Base-by-base conservation (phyloP, 2,888 invertebrate species). In the Orthosia gracilis region DNA sequence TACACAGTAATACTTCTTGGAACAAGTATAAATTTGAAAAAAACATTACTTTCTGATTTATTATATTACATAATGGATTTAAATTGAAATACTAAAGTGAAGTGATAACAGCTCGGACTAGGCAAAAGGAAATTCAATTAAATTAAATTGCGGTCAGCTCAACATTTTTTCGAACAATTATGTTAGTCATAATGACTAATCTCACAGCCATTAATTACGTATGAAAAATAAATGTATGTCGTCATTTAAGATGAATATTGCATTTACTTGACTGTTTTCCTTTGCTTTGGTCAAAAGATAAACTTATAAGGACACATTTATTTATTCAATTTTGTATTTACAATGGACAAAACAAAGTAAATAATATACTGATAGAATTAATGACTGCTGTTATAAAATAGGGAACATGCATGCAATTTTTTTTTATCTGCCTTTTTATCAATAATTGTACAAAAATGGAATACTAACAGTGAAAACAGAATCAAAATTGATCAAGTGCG, bases 261-360 rank as follows among this genome's bases (percentile, higher is more conserved):
- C 13, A 26, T 47, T 62, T 49, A 49, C 4, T 63, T 50, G 2
- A 45, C 4, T 18, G 26, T 73, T 73, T 73, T 63, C 50, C 26
- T 50, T 57, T 50, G 7, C 17, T n/a, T n/a, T 57, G 18, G 11
- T 57, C 40, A 50, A 49, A 21, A 55, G 23, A 57, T 50, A 62
- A 61, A 23, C 7, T 15, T n/a, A 40, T 55, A 17, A n/a, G 55
- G n/a, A 62, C 13, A 62, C 11, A 31, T 61, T 61, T 61, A 45
- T 21, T 61, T 21, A 61, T 61, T 45, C 13, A 45, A 40, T 59
- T 59, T 40, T 3, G 59, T 59, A 9, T 4, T 21, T n/a, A 13
- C 59, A 45, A 45, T 21, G 21, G n/a, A 59, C 13, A 45, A 55
- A 12, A 7, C 12, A 57, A 67, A 26, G 15, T 12, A 45, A 63